Percentiles rank a stretch among this genome's conserved stretches.
These are phyloP conservation scores for Drosophila incognita DNA, from an alignment of 2,888 invertebrate species.

Conservation along the genomic window DNA sequence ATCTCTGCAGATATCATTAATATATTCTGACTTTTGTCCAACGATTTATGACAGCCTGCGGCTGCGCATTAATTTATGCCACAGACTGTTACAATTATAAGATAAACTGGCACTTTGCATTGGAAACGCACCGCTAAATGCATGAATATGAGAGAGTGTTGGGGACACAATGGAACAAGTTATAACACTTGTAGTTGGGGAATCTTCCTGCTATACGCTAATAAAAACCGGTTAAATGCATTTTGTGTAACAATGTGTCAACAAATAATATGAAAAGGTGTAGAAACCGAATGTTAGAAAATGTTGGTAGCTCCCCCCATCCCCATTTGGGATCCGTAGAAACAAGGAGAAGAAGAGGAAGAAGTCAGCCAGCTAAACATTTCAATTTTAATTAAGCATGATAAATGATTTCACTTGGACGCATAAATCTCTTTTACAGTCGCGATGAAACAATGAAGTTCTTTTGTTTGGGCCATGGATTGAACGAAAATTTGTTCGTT, in stretches of 20 bases:
- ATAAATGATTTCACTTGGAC: conserved; percentile 83
- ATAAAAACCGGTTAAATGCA: conserved; percentile 75
- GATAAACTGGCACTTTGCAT: conserved; percentile 77
- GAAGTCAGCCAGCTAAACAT: conserved; percentile 70
- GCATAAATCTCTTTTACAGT: conserved; percentile 83
- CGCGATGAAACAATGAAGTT: conserved; percentile 81
- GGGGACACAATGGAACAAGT: conserved; percentile 25
- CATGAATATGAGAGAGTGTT: conserved; percentile 17
- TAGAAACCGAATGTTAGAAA: conserved; percentile 52
- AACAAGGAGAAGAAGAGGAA: conserved; percentile 18
- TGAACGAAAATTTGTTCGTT: conserved; percentile 60
- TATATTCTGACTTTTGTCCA: conserved; percentile 47
- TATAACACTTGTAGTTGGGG: not conserved
- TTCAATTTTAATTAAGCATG: conserved; percentile 84
- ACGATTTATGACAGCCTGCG: conserved; percentile 65
- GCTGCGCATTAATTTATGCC: conserved; percentile 61
- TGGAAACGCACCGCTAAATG: conserved; percentile 75
- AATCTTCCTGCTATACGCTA: conserved; percentile 21
- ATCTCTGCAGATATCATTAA: conserved; percentile 58
- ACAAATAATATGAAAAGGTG: conserved; percentile 63
- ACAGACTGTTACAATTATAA: conserved; percentile 77
- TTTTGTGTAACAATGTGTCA: conserved; percentile 81
- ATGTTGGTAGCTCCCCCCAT: conserved; percentile 24
- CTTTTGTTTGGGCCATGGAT: conserved; percentile 64
- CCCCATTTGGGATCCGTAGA: conserved; percentile 28